Conservation (phyloP, 2,888 invertebrate genomes). For the Lacanobia wlatinum region DNA sequence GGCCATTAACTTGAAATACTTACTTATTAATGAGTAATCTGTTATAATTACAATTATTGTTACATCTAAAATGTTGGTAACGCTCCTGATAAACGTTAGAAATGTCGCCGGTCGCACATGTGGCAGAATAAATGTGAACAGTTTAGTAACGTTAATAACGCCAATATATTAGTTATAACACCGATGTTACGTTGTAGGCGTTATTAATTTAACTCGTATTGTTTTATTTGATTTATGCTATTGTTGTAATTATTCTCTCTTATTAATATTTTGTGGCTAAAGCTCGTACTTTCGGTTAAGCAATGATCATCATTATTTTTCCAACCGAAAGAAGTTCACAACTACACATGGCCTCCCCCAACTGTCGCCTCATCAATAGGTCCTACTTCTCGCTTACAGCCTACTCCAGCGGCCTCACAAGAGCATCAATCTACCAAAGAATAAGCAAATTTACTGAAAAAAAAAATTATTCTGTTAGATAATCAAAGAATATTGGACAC, state of each 20-base stretch:
- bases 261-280: not conserved
- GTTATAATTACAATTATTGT: conserved; percentile 84
- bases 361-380: too few species aligned
- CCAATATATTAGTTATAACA: conserved; percentile 62
- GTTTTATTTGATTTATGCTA: conserved; percentile 37
- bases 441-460: too few species aligned
- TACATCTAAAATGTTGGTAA: conserved; percentile 72
- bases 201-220: conserved; percentile 50
- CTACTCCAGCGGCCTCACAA: too few species aligned
- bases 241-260: conserved; percentile 1
- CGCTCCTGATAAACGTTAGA: conserved; percentile 63
- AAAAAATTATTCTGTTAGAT: too few species aligned
- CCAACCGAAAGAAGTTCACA: too few species aligned
- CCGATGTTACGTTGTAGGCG: conserved; percentile 39
- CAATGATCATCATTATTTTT: too few species aligned
- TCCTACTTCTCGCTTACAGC: too few species aligned
- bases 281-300: too few species aligned
- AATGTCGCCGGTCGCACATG: conserved; percentile 64
- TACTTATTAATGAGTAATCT: conserved; percentile 88
- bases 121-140: conserved; percentile 63
- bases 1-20: conserved; percentile 88
- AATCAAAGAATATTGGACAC: too few species aligned
- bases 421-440: too few species aligned
- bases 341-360: too few species aligned
- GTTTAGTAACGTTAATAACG: conserved; percentile 64